Percentiles rank a stretch among this genome's conserved stretches.
Evolutionary conservation across 2,113 vertebrate genomes (phyloP).

Genomic region (Raja brachyura): DNA sequence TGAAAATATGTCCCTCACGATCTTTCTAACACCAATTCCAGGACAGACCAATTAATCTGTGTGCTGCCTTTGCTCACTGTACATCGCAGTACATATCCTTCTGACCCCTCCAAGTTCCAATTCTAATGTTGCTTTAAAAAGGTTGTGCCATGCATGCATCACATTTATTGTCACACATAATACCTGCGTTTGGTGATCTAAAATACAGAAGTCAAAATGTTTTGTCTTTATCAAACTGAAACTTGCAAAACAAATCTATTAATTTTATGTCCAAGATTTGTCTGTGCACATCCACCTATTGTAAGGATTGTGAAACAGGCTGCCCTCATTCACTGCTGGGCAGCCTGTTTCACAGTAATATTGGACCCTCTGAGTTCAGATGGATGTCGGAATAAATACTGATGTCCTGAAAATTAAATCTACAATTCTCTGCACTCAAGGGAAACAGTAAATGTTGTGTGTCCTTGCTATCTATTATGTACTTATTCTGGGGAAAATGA

Average conservation of each 20-base stretch:
- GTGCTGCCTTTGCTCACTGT: too few relatives aligned
- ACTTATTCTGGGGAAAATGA: background rate
- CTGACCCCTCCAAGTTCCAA: too few relatives aligned
- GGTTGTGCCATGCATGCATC: too few relatives aligned
- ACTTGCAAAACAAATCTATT: background rate
- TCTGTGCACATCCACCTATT: background rate
- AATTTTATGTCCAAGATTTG: background rate
- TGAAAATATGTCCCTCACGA: background rate
- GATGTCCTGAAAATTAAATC: background rate
- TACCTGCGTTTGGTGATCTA: too few relatives aligned
- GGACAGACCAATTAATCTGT: too few relatives aligned
- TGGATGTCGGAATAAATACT: background rate
- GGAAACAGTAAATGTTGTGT: background rate
- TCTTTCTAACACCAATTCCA: too few relatives aligned
- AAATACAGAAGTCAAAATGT: background rate
- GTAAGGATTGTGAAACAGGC: too few relatives aligned
- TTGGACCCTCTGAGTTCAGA: background rate
- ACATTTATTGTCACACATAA: background rate
- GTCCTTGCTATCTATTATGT: background rate
- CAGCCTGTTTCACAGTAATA: too few relatives aligned
- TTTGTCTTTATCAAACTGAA: background rate
- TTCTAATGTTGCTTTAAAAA: too few relatives aligned
- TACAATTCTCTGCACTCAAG: background rate
- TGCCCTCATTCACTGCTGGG: too few relatives aligned
- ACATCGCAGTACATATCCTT: too few relatives aligned